Conservation (phyloP, 2,888 invertebrate species). For the Prenolepis imparis region DNA sequence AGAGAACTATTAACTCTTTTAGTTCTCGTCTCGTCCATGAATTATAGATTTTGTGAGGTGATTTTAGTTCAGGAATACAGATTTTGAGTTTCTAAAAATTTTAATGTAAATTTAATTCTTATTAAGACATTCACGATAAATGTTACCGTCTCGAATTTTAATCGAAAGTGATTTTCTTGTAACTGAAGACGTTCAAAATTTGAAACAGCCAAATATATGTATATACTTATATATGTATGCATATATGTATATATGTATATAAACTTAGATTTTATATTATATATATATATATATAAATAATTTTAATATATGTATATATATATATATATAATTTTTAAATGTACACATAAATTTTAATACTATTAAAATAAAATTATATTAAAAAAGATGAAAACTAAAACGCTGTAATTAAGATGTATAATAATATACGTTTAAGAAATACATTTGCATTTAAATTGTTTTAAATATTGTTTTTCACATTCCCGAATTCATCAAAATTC, state of each 20-base stretch:
- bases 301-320: too few relatives aligned
- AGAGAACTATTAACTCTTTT: too few relatives aligned
- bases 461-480: neutral
- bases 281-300: too few relatives aligned
- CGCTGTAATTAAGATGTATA: neutral
- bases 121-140: constrained; percentile 8
- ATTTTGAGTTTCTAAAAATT: constrained; percentile 57
- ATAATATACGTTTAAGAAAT: neutral
- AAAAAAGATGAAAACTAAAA: neutral
- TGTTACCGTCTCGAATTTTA: neutral
- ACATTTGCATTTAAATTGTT: neutral
- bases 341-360: neutral
- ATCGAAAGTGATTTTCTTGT: neutral
- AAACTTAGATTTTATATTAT: too few relatives aligned
- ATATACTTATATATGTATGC: too few relatives aligned
- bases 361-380: neutral
- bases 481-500: neutral
- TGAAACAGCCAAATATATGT: neutral
- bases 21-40: constrained; percentile 6
- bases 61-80: constrained; percentile 45
- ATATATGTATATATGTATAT: too few relatives aligned
- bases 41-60: constrained; percentile 15
- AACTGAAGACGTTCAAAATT: neutral
- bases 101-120: constrained; percentile 52
- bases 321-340: too few relatives aligned